Conservation (phyloP, 2,113 vertebrate genomes). For the Channa argus region DNA sequence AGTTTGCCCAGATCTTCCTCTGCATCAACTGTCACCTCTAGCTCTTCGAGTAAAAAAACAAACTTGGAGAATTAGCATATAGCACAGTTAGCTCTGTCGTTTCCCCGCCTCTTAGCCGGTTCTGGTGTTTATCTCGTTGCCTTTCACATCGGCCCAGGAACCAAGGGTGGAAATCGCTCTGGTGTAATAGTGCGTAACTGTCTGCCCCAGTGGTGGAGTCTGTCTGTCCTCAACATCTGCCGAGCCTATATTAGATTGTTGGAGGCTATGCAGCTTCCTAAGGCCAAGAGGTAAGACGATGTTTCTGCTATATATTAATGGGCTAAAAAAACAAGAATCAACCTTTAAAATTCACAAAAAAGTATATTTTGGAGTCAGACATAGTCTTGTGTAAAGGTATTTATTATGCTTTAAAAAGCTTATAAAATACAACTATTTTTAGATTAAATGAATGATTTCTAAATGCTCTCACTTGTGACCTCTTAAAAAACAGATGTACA, state of each 20-base stretch:
- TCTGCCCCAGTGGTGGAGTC: constrained; percentile 12
- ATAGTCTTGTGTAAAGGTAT: too few relatives aligned
- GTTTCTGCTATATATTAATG: too few relatives aligned
- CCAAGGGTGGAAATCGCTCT: constrained; percentile 8
- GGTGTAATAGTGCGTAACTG: constrained; percentile 19
- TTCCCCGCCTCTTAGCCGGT: background rate
- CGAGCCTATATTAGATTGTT: constrained; percentile 5
- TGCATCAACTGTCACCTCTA: background rate
- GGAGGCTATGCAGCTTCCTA: constrained; percentile 10
- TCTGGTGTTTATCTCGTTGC: constrained; percentile 21
- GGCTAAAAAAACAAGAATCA: too few relatives aligned
- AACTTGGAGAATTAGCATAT: background rate
- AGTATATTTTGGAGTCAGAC: too few relatives aligned
- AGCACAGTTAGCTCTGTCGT: background rate
- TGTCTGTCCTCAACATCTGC: constrained; percentile 44
- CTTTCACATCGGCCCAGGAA: constrained; percentile 32
- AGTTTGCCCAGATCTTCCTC: too few relatives aligned
- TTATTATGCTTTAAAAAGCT: too few relatives aligned
- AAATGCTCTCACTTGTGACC: too few relatives aligned
- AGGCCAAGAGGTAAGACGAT: background rate
- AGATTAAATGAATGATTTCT: too few relatives aligned
- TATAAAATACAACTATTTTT: too few relatives aligned
- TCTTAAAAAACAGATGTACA: too few relatives aligned
- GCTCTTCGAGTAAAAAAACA: background rate
- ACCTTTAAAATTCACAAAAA: too few relatives aligned